phyloP scores from a whole-genome alignment of 2,113 vertebrate species.

The Etia nguti region DNA sequence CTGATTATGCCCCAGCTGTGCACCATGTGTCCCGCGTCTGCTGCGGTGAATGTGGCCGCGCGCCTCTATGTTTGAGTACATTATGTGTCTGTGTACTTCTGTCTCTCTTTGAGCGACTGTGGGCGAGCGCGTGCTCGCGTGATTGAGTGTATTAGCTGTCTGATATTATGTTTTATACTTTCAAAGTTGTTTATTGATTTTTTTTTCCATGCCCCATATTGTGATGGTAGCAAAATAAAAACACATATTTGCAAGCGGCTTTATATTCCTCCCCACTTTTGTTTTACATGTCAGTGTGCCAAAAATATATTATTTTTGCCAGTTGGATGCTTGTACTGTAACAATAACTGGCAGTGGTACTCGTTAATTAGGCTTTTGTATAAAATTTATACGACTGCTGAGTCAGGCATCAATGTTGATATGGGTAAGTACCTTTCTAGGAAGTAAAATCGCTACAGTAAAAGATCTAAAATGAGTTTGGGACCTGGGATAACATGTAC shows the following conservation, averaged over 20 bases:
- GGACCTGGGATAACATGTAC: neutral
- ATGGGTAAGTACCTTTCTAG: neutral
- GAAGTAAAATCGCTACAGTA: neutral
- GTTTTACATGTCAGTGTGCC: neutral
- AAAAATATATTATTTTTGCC: neutral
- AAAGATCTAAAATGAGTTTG: neutral
- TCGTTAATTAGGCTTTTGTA: neutral
- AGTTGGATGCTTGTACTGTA: neutral
- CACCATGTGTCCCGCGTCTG: conserved; percentile 38
- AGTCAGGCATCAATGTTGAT: neutral
- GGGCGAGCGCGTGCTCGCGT: neutral
- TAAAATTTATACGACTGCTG: neutral
- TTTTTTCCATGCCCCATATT: neutral
- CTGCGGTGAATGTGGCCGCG: neutral
- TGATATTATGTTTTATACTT: conserved; percentile 11
- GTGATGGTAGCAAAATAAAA: conserved; percentile 17
- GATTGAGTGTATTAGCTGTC: conserved; percentile 19
- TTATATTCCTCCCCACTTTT: neutral
- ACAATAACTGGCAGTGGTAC: neutral
- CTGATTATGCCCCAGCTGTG: conserved; percentile 39
- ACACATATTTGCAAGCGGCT: neutral
- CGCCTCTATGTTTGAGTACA: conserved; percentile 1
- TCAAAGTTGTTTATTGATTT: conserved; percentile 21
- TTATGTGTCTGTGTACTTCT: neutral
- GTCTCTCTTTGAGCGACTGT: neutral